A percentile compares a stretch with the other conserved stretches of the same genome.
Conservation (phyloP, 2,888 invertebrate species). For the Drosophila macrospina region DNA sequence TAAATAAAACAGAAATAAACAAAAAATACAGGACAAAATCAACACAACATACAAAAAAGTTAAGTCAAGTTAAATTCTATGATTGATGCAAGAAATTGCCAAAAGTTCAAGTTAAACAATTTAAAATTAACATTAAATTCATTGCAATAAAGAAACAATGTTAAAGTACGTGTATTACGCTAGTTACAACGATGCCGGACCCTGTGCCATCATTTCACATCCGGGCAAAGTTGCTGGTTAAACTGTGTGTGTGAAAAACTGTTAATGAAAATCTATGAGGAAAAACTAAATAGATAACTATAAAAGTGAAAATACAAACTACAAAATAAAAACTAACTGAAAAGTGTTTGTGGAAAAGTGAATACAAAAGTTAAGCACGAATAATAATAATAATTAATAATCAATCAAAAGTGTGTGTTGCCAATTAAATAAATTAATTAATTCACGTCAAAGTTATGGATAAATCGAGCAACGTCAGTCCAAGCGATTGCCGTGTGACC, state of each 20-base stretch:
- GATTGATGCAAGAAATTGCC: slow-evolving; percentile 33
- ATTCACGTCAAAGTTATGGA: slow-evolving; percentile 63
- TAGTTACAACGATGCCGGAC: slow-evolving; percentile 28
- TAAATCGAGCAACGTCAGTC: slow-evolving; percentile 73
- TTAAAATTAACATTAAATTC: neutral
- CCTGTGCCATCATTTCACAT: slow-evolving; percentile 30
- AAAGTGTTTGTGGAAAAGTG: neutral
- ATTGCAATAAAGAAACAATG: slow-evolving; percentile 23
- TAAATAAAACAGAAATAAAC: too few relatives aligned
- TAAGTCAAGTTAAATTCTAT: slow-evolving; percentile 30
- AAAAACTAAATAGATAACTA: neutral
- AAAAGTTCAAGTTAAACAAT: neutral
- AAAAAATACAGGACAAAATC: neutral
- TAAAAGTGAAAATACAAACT: neutral
- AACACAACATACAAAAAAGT: slow-evolving; percentile 8
- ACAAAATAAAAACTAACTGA: neutral
- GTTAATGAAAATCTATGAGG: neutral
- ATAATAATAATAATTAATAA: neutral
- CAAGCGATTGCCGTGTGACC: slow-evolving; percentile 80
- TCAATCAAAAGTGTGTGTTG: neutral
- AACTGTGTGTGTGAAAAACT: slow-evolving; percentile 8
- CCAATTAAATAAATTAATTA: neutral
- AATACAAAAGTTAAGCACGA: neutral
- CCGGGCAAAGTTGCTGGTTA: slow-evolving; percentile 48
- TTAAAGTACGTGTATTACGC: slow-evolving; percentile 17